Evolutionary conservation across 2,888 invertebrate species (phyloP).

Genomic region (Apocheima hispidaria): DNA sequence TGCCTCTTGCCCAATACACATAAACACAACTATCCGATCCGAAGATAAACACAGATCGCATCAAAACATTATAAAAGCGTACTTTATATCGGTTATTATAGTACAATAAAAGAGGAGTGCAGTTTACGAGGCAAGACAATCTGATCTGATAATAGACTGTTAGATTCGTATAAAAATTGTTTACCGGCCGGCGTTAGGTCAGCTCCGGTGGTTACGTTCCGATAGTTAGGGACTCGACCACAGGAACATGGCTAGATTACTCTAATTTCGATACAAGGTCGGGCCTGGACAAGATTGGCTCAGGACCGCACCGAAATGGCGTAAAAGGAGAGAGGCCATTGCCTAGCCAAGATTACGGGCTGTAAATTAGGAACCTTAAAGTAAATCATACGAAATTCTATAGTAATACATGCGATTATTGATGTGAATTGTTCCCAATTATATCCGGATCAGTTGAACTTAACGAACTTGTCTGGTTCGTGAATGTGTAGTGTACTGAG

Average conservation of each 20-base stretch:
- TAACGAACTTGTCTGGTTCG: no score
- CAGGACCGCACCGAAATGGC: no score
- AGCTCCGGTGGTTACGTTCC: constrained; percentile 10
- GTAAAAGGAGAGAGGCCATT: no score
- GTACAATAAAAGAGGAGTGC: constrained; percentile 70
- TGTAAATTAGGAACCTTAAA: no score
- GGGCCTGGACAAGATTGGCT: neutral
- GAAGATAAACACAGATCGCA: constrained; percentile 76
- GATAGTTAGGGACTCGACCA: constrained; percentile 34
- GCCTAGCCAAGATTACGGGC: no score
- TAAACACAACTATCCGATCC: constrained; percentile 68
- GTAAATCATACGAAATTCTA: no score
- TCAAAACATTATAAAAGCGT: constrained; percentile 74
- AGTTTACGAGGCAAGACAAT: constrained; percentile 66
- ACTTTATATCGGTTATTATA: constrained; percentile 78
- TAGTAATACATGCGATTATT: no score
- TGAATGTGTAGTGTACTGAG: no score
- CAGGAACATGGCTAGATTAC: neutral
- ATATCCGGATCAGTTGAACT: no score
- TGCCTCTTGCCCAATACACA: constrained; percentile 53
- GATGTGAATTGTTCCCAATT: no score
- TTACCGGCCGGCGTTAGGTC: constrained; percentile 55
- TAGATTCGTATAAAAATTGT: constrained; percentile 71
- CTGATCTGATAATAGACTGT: constrained; percentile 70
- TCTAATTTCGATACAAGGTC: neutral